Percentiles rank a stretch among this genome's conserved stretches.
Evolutionary conservation across 2,113 vertebrate species (phyloP).

Genomic region (Vicugna pacos): DNA sequence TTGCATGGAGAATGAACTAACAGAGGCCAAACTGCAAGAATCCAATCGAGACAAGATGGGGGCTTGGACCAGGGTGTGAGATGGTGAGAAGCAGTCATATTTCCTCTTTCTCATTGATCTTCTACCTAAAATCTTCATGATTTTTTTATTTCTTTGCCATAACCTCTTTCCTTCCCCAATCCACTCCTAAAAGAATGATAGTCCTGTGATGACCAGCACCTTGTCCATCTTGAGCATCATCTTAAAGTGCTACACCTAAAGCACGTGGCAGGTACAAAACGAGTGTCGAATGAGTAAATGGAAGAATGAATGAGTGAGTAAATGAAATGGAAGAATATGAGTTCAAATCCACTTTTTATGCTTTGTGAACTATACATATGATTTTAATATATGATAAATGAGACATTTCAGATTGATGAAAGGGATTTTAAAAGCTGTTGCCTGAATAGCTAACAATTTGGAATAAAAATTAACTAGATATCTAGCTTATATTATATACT

Average conservation of each 20-base stretch:
- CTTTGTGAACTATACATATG: neutral
- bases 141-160: neutral
- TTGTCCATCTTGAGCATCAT: neutral
- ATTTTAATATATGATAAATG: slow-evolving; percentile 27
- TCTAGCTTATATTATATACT: neutral
- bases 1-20: neutral
- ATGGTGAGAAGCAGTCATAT: neutral
- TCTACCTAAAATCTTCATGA: neutral
- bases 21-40: neutral
- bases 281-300: neutral
- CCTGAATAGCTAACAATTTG: neutral
- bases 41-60: neutral
- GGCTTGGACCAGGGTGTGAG: neutral
- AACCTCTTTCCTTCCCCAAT: neutral
- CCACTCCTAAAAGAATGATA: neutral
- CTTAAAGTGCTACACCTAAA: neutral
- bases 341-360: neutral
- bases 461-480: slow-evolving; percentile 49
- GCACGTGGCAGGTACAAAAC: neutral
- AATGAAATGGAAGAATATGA: neutral
- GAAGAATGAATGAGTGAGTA: neutral
- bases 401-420: neutral
- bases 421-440: slow-evolving; percentile 1
- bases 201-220: neutral
- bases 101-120: neutral